phyloP scores from a whole-genome alignment of 2,888 invertebrate species.

The Hyppa rectilinea region DNA sequence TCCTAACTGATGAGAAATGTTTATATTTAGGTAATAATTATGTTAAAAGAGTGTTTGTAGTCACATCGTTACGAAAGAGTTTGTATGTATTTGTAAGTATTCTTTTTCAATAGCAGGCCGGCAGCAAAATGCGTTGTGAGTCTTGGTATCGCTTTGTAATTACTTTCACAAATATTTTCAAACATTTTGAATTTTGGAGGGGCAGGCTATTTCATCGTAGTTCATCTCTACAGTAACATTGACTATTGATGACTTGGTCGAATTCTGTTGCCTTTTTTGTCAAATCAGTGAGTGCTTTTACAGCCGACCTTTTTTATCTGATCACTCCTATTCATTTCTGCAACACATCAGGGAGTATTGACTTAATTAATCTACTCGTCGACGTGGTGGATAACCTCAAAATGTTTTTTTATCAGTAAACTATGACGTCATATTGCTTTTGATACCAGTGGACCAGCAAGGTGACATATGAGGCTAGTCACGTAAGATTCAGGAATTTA shows the following conservation, averaged over 20 bases:
- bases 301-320: not conserved
- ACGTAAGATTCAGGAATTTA: constrained; percentile 54
- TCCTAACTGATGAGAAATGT: not conserved
- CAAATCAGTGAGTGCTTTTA: not conserved
- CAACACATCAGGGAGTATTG: not conserved
- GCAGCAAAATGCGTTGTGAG: too few species aligned
- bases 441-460: constrained; percentile 3
- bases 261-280: too few species aligned
- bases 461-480: constrained; percentile 30
- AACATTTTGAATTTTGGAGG: too few species aligned
- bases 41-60: too few species aligned
- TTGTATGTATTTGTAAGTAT: too few species aligned
- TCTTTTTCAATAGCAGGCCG: too few species aligned
- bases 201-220: too few species aligned
- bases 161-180: too few species aligned
- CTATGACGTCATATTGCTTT: too few species aligned
- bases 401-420: constrained; percentile 6
- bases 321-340: not conserved
- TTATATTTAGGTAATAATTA: too few species aligned
- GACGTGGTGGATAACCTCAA: not conserved
- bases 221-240: not conserved
- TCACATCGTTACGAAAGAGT: too few species aligned
- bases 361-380: not conserved
- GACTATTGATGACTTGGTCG: not conserved
- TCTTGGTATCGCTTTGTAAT: too few species aligned